Percentiles rank a stretch among this genome's conserved stretches.
Evolutionary conservation across 2,113 vertebrate species (phyloP).

Genomic region (Pelobates fuscus): DNA sequence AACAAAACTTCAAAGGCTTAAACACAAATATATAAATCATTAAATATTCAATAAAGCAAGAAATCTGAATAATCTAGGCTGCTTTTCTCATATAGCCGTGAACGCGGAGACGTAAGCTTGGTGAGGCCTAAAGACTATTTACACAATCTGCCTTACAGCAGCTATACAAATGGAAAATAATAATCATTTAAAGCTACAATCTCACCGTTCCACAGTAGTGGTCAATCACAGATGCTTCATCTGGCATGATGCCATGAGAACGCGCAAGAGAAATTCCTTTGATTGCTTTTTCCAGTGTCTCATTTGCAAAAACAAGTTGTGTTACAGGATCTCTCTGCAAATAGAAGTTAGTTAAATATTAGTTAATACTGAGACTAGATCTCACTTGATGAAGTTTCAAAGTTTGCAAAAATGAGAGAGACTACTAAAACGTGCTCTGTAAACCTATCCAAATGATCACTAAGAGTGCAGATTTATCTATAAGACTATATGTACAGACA

Average conservation of each 20-base stretch:
- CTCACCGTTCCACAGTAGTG: slow-evolving; percentile 75
- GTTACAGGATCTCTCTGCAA: slow-evolving; percentile 71
- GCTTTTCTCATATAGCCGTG: neutral
- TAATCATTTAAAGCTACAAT: slow-evolving; percentile 10
- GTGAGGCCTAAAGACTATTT: neutral
- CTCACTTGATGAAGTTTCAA: neutral
- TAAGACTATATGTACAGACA: too few relatives aligned
- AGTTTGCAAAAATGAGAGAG: neutral
- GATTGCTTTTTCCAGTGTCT: slow-evolving; percentile 73
- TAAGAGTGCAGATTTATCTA: too few relatives aligned
- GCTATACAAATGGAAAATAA: neutral
- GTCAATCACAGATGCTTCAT: slow-evolving; percentile 71
- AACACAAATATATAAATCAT: slow-evolving; percentile 30
- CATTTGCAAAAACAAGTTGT: slow-evolving; percentile 72
- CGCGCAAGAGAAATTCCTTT: slow-evolving; percentile 62
- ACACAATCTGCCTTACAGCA: neutral
- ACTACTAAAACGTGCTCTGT: too few relatives aligned
- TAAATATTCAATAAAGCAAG: slow-evolving; percentile 37
- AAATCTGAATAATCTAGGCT: slow-evolving; percentile 33
- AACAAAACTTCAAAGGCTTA: slow-evolving; percentile 26
- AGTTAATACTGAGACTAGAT: too few relatives aligned
- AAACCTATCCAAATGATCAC: too few relatives aligned
- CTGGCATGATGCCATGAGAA: slow-evolving; percentile 55
- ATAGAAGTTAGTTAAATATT: too few relatives aligned
- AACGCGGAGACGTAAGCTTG: slow-evolving; percentile 2